A percentile compares a stretch with the other conserved stretches of the same genome.
Evolutionary conservation across 2,113 vertebrate genomes (phyloP).

Genomic region (Notarius quadriscutis): DNA sequence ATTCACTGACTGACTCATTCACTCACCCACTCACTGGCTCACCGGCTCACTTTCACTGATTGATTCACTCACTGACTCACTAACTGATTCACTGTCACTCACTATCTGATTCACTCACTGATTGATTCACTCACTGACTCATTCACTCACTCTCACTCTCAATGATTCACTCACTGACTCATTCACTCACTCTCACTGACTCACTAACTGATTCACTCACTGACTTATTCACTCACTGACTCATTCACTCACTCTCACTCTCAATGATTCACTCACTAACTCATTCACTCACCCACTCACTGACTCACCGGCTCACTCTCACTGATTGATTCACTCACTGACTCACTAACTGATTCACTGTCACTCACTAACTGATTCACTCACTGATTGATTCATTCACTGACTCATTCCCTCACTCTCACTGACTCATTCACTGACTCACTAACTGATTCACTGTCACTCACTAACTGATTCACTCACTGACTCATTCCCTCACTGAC

Average conservation of each 20-base stretch:
- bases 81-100: background rate
- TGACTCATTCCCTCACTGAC: background rate
- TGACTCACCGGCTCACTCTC: background rate
- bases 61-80: background rate
- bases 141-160: background rate
- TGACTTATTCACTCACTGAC: too few species aligned
- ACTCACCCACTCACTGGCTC: background rate
- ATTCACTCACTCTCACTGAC: background rate
- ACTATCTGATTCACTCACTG: background rate
- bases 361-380: background rate
- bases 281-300: too few species aligned
- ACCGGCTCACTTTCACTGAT: background rate
- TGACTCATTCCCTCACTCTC: background rate
- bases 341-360: background rate
- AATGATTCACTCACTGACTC: background rate
- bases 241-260: too few species aligned
- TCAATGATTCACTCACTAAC: fast-evolving
- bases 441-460: background rate
- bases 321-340: background rate
- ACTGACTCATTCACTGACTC: background rate
- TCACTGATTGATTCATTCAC: background rate
- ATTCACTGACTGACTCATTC: background rate
- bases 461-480: background rate
- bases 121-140: background rate
- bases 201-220: background rate